Evolutionary conservation across 2,113 vertebrate species (phyloP), one percentile per base, ranked within the genome.

Genomic region (Archilochus colubris): DNA sequence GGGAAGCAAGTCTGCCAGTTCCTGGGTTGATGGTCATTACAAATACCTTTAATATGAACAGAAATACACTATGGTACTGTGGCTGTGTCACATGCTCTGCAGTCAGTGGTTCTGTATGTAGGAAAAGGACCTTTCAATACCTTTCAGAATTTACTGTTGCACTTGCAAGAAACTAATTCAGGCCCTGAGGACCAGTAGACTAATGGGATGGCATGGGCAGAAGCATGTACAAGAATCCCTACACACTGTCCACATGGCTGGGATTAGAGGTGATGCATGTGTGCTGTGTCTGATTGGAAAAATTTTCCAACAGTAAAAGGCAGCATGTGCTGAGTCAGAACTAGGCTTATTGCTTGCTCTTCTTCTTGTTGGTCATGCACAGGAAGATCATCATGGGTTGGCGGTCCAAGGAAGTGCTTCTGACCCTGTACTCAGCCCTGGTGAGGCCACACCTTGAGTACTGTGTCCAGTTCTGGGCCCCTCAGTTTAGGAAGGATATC

Each of bases 301-400:
- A 90, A 27, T 17, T 3, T 24, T 78, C 21, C 25, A 46, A 2
- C 30, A 40, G 4, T 50, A 19, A 50, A 64, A 53, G 13, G 36
- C 36, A 38, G 36, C 36, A 38, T 38, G 36, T 38, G 36, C 36
- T 38, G 4, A 40, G 6, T 67, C 78, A 50, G 38, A 70, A 15
- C 15, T 54, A 43, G 7, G 18, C 20, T 48, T 69, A 28, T 3
- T 3, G 2, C 17, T 28, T 43, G 8, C 6, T 66, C n/a, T 74
- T 33, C 72, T 54, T 50, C 25, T 22, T 19, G 21, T 51, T 28
- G 12, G 12, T 59, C 44, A 33, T 30, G 9, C 4, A 8, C 28
- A 77, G n/a, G 36, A 58, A 25, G 10, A 7, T 33, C 15, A 25
- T 10, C 0, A 0, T 75, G 15, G 46, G 12, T 46, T 74, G 66